Conservation (phyloP, 2,113 vertebrate genomes). For the Paratilapia polleni region DNA sequence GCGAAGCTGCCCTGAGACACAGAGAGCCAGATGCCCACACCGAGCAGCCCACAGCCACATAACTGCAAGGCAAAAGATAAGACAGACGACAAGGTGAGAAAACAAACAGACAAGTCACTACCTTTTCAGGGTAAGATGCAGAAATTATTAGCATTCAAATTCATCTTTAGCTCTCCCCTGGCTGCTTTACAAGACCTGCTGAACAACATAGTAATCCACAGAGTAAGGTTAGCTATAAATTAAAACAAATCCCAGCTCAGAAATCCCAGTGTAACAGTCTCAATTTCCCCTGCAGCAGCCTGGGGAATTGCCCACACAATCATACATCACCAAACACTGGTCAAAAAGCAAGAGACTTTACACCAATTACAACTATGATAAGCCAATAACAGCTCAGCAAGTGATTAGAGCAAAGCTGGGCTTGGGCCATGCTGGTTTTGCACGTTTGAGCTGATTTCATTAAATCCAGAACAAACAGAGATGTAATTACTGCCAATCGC, state of each 20-base stretch:
- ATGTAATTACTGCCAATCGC: slow-evolving; percentile 44
- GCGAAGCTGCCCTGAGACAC: slow-evolving; percentile 99
- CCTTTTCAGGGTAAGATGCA: not conserved
- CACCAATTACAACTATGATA: slow-evolving; percentile 54
- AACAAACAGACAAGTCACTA: not conserved
- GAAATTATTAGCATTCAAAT: not conserved
- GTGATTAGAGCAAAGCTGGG: slow-evolving; percentile 65
- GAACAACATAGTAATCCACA: not conserved
- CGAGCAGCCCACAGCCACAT: slow-evolving; percentile 96
- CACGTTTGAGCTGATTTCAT: slow-evolving; percentile 53
- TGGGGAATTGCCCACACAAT: slow-evolving; percentile 4
- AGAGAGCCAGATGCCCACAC: slow-evolving; percentile 98
- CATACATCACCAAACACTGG: slow-evolving; percentile 43
- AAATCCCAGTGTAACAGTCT: slow-evolving; percentile 2
- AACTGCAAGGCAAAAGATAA: slow-evolving; percentile 83
- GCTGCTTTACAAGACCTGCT: not conserved
- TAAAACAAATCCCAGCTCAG: not conserved
- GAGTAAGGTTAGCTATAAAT: not conserved
- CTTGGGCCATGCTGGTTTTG: slow-evolving; percentile 33
- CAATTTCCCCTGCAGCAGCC: not conserved
- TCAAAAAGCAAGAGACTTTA: slow-evolving; percentile 38
- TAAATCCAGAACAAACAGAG: slow-evolving; percentile 62
- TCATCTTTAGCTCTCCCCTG: not conserved
- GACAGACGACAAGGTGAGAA: slow-evolving; percentile 55
- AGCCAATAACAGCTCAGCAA: slow-evolving; percentile 49